These are phyloP conservation scores for Zaprionus ghesquierei DNA, from an alignment of 1,140 invertebrate genomes.

Conservation along the genomic window DNA sequence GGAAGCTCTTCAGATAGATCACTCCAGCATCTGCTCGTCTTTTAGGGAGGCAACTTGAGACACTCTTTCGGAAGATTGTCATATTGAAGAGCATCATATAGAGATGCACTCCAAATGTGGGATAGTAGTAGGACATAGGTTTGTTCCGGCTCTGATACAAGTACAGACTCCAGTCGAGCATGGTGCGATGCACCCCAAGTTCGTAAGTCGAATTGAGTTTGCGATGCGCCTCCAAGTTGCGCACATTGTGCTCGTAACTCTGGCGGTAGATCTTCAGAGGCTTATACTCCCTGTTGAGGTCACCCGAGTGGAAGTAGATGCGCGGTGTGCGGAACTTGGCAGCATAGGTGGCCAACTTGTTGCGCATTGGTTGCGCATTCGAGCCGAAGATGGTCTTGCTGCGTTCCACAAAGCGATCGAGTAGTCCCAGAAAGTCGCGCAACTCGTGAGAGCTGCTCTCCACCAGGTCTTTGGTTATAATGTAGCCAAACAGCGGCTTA, in stretches of 20 bases:
- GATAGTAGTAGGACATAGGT: constrained; percentile 76
- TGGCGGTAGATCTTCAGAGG: constrained; percentile 63
- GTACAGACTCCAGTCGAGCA: constrained; percentile 77
- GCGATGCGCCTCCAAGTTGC: constrained; percentile 61
- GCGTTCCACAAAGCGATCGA: constrained; percentile 49
- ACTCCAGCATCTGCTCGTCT: constrained; percentile 68
- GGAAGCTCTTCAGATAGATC: constrained; percentile 76
- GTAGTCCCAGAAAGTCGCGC: constrained; percentile 48
- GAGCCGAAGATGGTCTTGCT: constrained; percentile 22
- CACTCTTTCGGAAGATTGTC: constrained; percentile 68
- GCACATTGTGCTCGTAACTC: constrained; percentile 74
- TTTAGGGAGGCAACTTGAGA: constrained; percentile 71
- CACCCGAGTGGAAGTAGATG: constrained; percentile 60
- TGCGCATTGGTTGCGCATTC: constrained; percentile 36
- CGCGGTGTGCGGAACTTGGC: constrained; percentile 62
- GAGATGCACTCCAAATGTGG: constrained; percentile 71
- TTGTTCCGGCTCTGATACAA: constrained; percentile 72
- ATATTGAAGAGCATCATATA: constrained; percentile 75
- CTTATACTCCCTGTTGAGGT: constrained; percentile 59
- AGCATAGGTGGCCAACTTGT: constrained; percentile 48
- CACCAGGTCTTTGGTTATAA: constrained; percentile 64
- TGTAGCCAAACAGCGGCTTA: constrained; percentile 73
- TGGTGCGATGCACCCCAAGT: constrained; percentile 62
- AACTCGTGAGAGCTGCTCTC: constrained; percentile 48
- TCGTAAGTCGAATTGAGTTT: constrained; percentile 69